Conservation (phyloP, 64 coral and sea anemone species). For the Porites lutea region DNA sequence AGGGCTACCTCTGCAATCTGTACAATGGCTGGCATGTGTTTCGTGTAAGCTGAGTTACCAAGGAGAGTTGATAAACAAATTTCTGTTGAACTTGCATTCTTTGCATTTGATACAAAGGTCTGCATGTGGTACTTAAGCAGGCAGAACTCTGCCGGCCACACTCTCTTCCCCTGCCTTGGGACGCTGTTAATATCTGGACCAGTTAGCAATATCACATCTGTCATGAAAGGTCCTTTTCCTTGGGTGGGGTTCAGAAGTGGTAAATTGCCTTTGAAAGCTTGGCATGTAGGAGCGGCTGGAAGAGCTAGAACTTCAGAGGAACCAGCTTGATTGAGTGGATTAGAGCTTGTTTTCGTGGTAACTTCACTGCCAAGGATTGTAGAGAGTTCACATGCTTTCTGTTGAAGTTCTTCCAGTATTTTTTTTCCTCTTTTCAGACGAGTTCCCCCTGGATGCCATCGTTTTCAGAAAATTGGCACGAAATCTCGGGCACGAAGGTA, state of each 20-base stretch:
- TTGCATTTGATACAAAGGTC: neutral
- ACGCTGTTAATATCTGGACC: too few relatives aligned
- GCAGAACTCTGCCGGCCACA: neutral
- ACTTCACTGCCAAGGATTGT: neutral
- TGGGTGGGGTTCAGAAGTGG: neutral
- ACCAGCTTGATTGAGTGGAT: neutral
- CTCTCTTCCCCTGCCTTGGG: too few relatives aligned
- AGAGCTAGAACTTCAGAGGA: neutral
- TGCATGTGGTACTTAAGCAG: conserved; percentile 48
- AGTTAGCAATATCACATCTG: too few relatives aligned
- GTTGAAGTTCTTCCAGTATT: conserved; percentile 5
- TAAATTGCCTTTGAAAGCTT: conserved; percentile 40
- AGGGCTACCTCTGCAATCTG: conserved; percentile 47
- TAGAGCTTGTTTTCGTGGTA: neutral
- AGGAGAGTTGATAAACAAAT: conserved; percentile 34
- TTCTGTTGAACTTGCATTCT: conserved; percentile 47
- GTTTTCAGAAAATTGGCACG: neutral
- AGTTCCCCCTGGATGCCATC: neutral
- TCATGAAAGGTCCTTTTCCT: too few relatives aligned
- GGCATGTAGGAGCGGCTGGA: conserved; percentile 1
- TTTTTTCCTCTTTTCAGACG: neutral
- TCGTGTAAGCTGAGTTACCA: conserved; percentile 29
- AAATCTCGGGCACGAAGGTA: neutral
- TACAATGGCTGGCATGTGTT: conserved; percentile 30
- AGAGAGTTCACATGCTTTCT: conserved; percentile 41